Base-by-base conservation (phyloP, 2,888 invertebrate genomes). In the Fissipunctia ypsillon region DNA sequence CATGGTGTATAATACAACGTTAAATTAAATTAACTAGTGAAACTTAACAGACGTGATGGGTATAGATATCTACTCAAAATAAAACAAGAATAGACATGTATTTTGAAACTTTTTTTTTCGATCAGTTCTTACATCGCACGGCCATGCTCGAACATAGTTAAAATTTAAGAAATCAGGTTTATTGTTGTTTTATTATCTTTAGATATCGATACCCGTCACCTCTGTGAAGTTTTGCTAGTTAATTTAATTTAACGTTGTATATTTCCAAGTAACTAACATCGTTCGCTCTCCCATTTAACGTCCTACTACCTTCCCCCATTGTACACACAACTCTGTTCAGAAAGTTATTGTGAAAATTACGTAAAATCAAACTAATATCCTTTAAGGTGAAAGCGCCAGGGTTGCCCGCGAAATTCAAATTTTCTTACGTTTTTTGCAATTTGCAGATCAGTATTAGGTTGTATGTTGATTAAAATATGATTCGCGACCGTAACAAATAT, bases 41-140 rank as follows among this genome's bases (percentile, higher is more conserved):
- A n/a, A n/a, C n/a, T n/a, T n/a, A n/a, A n/a, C n/a, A n/a, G n/a
- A n/a, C n/a, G n/a, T n/a, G n/a, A n/a, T n/a, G 25, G 16, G 16
- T 28, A 38, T 43, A 31, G 31, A 38, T 57, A 59, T 38, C 38
- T 59, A 59, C 38, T 38, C 38, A 59, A 0, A 59, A 59, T 59
- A 59, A 59, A 59, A 59, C 59, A 59, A 59, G 59, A 59, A 59
- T 59, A 59, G 38, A 59, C n/a, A 57, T 57, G 57, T 59, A 59
- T 59, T 59, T 38, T 59, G 59, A 38, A 59, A 59, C 59, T 35
- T 59, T 59, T 59, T n/a, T 59, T n/a, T 38, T 38, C 59, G 59
- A 38, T 59, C 59, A 3, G 59, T 59, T 59, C 59, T 59, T 38
- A 59, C 59, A 59, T 59, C 38, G 59, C 59, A 59, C 59, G 59